Base-by-base conservation (phyloP, 2,888 invertebrate species). In the Pelosia muscerda region DNA sequence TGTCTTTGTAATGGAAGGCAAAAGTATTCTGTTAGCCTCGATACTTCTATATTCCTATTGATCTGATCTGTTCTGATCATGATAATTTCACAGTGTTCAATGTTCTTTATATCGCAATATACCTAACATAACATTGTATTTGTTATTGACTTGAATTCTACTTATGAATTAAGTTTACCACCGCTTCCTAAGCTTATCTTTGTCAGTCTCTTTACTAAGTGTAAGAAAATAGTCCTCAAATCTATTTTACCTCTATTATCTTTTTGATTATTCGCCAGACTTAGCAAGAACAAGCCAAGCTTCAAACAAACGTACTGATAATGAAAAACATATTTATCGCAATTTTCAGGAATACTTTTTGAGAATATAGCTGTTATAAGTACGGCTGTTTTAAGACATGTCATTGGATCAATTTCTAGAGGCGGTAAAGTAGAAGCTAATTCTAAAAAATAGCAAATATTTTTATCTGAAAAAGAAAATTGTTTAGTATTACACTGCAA, bases 291-390 rank as follows among this genome's bases (percentile, higher is more conserved):
- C 28, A 92, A 65, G n/a, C 91, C 84, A 1, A 95, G 74, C 63
- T 90, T 93, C 66, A 95, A 79, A 34, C 92, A 92, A 1, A 89
- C 92, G 54, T 86, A 91, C 72, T 94, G 88, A 66, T 86, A 92
- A 62, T 90, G 88, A 66, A 81, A 78, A 8, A 65, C 65, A 0
- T 74, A 73, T 9, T 84, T 83, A 0, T 79, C 78, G 0, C 72
- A 64, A 42, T 80, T 68, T n/a, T 87, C 86, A 11, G 78, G 63
- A 31, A 80, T 76, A 15, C 76, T 87, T 78, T 91, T 93, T 0
- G 90, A 82, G 75, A 90, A 94, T 59, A 94, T 80, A 0, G 88
- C 89, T 0, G 92, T 86, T 31, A 93, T 81, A 0, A 94, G 85
- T 0, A 91, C 88, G 0, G 92, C 91, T 53, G 88, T 85, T 69